Conservation (phyloP, 2,888 invertebrate genomes). For the Coecobrya sp. region DNA sequence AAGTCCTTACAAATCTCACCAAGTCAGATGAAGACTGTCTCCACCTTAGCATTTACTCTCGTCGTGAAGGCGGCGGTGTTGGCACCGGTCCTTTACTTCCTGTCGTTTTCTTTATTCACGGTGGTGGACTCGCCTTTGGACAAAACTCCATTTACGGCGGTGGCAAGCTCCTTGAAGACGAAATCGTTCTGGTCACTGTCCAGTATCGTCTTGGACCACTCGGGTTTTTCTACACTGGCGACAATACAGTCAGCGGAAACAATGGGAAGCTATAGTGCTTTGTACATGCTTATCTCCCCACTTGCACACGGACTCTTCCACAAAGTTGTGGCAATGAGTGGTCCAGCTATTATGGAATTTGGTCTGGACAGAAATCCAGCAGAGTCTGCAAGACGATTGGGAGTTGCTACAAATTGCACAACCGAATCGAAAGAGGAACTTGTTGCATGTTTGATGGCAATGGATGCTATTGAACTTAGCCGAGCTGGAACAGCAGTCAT, state of each 20-base stretch:
- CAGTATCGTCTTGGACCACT: conserved; percentile 75
- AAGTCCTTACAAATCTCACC: conserved; percentile 65
- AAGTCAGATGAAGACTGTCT: conserved; percentile 78
- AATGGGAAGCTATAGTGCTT: conserved; percentile 21
- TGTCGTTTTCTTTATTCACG: conserved; percentile 79
- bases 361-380: conserved; percentile 76
- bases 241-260: conserved; percentile 60
- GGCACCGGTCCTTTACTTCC: conserved; percentile 49
- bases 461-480: conserved; percentile 20
- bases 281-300: conserved; percentile 76
- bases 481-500: conserved; percentile 33
- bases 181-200: conserved; percentile 76
- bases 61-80: neutral
- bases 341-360: conserved; percentile 78
- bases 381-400: conserved; percentile 27
- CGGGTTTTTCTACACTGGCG: conserved; percentile 79
- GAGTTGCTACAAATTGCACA: conserved; percentile 36
- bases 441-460: conserved; percentile 40
- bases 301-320: conserved; percentile 78
- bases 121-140: conserved; percentile 80
- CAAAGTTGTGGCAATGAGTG: conserved; percentile 76
- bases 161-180: conserved; percentile 24
- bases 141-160: conserved; percentile 73
- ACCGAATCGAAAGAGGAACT: conserved; percentile 23
- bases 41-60: conserved; percentile 73